These are phyloP conservation scores for Nesogale talazaci DNA, from an alignment of 2,113 vertebrate species.

Conservation along the genomic window DNA sequence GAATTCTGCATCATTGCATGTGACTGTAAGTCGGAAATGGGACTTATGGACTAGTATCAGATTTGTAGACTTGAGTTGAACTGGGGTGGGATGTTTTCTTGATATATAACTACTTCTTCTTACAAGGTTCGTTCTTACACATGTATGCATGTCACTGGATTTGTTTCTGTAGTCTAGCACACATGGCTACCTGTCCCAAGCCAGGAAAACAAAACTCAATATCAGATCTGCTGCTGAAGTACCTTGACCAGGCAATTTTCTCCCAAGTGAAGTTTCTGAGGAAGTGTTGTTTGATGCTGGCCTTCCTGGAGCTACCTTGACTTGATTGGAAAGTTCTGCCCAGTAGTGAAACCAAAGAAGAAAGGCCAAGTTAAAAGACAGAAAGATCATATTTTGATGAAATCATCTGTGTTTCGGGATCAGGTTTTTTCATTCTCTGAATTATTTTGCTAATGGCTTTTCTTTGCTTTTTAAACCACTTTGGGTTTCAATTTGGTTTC, in stretches of 20 bases:
- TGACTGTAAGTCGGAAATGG: no score
- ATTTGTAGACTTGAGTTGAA: no score
- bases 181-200: not conserved
- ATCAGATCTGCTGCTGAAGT: not conserved
- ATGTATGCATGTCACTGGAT: no score
- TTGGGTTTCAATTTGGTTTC: not conserved
- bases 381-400: not conserved
- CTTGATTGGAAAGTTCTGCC: not conserved
- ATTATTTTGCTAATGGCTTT: not conserved
- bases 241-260: not conserved
- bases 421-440: not conserved
- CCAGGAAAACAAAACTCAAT: not conserved
- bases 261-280: not conserved
- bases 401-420: not conserved
- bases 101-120: no score
- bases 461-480: not conserved
- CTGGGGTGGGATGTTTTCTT: no score
- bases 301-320: not conserved
- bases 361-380: not conserved
- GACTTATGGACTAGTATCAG: no score
- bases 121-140: no score
- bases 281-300: not conserved
- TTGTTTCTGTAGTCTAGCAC: no score
- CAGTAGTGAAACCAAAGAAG: not conserved
- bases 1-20: no score